phyloP scores from a whole-genome alignment of 2,888 invertebrate species.

The Listrodromus nycthemerus region DNA sequence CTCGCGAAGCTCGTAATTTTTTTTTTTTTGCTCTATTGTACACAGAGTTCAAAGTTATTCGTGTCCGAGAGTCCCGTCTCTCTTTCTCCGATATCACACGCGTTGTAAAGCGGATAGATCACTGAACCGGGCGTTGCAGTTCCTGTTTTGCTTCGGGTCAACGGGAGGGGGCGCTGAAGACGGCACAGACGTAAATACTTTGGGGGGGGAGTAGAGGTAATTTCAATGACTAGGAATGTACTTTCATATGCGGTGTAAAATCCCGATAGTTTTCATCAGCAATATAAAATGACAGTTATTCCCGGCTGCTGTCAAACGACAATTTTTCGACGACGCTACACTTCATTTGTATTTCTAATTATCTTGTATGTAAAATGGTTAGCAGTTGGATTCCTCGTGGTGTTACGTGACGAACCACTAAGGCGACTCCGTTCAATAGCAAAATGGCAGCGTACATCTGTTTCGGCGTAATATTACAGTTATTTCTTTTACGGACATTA shows the following conservation, averaged over 20 bases:
- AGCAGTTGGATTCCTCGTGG: neutral
- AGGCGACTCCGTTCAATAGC: neutral
- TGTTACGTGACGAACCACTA: neutral
- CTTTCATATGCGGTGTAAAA: neutral
- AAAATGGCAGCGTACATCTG: too few relatives aligned
- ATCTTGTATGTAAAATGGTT: neutral
- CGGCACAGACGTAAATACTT: neutral
- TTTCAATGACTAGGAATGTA: neutral
- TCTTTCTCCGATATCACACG: slow-evolving; percentile 28
- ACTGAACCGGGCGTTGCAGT: slow-evolving; percentile 16
- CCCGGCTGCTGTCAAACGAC: neutral
- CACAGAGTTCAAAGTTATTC: slow-evolving; percentile 43
- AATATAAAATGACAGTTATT: neutral
- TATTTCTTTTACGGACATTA: neutral
- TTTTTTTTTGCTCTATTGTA: slow-evolving; percentile 7
- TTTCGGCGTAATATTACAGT: too few relatives aligned
- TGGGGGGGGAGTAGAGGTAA: neutral
- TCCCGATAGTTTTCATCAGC: neutral
- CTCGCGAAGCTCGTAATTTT: slow-evolving; percentile 16
- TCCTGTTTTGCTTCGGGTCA: slow-evolving; percentile 9
- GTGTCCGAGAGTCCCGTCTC: slow-evolving; percentile 8
- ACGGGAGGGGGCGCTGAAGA: neutral
- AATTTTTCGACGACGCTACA: neutral
- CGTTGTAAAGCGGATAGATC: slow-evolving; percentile 49
- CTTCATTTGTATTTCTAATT: neutral